Conservation (phyloP, 2,888 invertebrate genomes). For the Leucoma salicis region DNA sequence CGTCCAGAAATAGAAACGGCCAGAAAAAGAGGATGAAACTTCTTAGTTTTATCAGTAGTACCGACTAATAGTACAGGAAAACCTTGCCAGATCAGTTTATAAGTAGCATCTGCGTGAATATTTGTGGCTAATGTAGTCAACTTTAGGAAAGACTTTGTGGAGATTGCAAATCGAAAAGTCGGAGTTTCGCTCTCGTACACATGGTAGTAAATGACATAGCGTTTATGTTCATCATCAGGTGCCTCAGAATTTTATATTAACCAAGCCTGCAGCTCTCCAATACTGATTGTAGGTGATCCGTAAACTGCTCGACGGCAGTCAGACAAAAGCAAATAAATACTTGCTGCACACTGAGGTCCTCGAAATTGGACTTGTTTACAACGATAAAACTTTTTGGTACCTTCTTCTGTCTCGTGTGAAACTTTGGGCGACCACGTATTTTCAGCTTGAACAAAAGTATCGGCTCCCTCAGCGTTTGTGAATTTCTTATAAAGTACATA, state of each 20-base stretch:
- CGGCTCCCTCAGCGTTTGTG: conserved; percentile 1
- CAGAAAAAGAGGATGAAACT: too few species aligned
- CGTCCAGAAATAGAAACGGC: too few species aligned
- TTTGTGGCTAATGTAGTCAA: conserved; percentile 13
- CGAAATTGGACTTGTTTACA: conserved; percentile 7
- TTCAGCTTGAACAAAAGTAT: conserved; percentile 1
- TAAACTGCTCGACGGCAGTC: conserved; percentile 12
- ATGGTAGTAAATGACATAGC: conserved; percentile 8
- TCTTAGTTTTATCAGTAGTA: too few species aligned
- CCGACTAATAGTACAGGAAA: too few species aligned
- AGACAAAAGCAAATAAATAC: conserved; percentile 11
- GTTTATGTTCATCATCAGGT: conserved; percentile 8
- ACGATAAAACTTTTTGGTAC: conserved; percentile 9
- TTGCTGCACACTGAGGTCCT: conserved; percentile 11
- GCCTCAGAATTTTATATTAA: too few species aligned
- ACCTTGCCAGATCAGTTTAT: too few species aligned
- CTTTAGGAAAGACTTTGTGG: too few species aligned
- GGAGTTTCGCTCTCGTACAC: conserved; percentile 8
- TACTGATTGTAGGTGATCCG: conserved; percentile 7
- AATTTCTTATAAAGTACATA: conserved; percentile 4
- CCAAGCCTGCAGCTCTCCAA: conserved; percentile 11
- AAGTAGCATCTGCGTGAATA: conserved; percentile 14
- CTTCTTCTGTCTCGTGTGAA: conserved; percentile 6
- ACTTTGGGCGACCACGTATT: conserved; percentile 3
- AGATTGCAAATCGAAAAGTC: too few species aligned